Evolutionary conservation across 92 coral and sea anemone species (phyloP), one percentile per base, ranked within the genome.

Genomic region (Hydrozoanthus gracilis): DNA sequence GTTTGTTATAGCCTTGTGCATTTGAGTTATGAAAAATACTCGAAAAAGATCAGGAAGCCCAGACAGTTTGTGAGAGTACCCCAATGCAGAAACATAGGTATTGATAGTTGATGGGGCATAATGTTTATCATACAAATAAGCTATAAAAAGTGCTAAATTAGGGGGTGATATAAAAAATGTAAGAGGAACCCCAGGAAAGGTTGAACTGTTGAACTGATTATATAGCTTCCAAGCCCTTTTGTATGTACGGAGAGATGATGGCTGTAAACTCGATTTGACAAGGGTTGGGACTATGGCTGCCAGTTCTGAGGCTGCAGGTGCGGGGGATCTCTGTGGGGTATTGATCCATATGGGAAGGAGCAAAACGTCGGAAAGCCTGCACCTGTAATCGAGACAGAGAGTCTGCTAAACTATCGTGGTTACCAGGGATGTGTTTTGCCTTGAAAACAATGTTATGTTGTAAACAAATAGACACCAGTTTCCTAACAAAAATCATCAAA

Each of bases 371-470:
- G 90, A 87, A 87, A 10, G 88, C 70, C n/a, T 79, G 70, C 3
- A 87, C 87, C 90, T 87, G 90, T 13, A 78, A 64, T 44, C 90
- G 87, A 79, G 90, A 87, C 50, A 87, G 49, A 73, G 88, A 46
- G 67, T 84, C 88, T 44, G 88, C 83, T 66, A 84, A 84, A 15
- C n/a, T 44, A 44, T 70, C 71, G 12, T 60, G 12, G 67, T 2
- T 60, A 4, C 67, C 67, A 4, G 67, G 6, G 14, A 60, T 12
- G n/a, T 60, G 67, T 12, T 60, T 60, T 7, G 67, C 67, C 14
- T 60, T 4, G 67, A 60, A 60, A 27, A 27, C 39, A 60, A 60
- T 0, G 61, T 13, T 54, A 54, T 54, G 61, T 27, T n/a, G n/a
- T n/a, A n/a, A n/a, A n/a, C n/a, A n/a, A 27, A 27, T 0, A 27